Evolutionary conservation across 2,113 vertebrate species (phyloP), one percentile per base, ranked within the genome.

Genomic region (Tinamus guttatus): DNA sequence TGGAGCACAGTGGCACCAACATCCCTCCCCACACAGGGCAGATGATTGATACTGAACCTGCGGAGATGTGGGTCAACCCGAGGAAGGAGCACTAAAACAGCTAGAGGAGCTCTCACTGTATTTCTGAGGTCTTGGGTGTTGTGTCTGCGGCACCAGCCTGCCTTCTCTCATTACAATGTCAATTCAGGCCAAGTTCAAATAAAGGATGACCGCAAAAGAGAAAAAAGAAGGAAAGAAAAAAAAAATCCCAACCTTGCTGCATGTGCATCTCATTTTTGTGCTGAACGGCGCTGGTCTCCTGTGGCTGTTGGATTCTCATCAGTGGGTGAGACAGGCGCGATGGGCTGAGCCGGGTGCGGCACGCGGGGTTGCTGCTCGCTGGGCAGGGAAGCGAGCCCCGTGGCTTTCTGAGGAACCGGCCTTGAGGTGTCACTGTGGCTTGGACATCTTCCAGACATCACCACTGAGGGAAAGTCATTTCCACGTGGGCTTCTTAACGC

Each of bases 401-500:
- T 75, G 16, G 54, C 54, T n/a, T 34, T 20, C 76, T 63, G 78
- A 89, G 82, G 63, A 85, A 74, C 81, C 76, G 65, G 63, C 49
- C 38, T 49, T 73, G 52, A 14, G 45, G 21, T 51, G 45, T 16
- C 24, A 22, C 14, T 11, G 21, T 14, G 10, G 24, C 32, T 70
- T 51, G 69, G 82, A 68, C 59, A 40, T 91, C 21, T 82, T 54
- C 40, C 84, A 59, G 47, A 32, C 58, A 70, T 28, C 21, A 51
- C 36, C 11, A 52, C 11, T 1, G 40, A 86, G 15, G 19, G 43
- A 68, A 76, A 69, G 62, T 89, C 47, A 79, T 1, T 51, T 79
- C 34, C 3, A 2, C 0, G 0, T 70, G 56, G 16, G 30, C 7
- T 82, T 65, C n/a, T 1, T 7, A 7, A 0, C 32, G 22, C 41